phyloP scores from a whole-genome alignment of 2,888 invertebrate species.

The Teleogryllus oceanicus region DNA sequence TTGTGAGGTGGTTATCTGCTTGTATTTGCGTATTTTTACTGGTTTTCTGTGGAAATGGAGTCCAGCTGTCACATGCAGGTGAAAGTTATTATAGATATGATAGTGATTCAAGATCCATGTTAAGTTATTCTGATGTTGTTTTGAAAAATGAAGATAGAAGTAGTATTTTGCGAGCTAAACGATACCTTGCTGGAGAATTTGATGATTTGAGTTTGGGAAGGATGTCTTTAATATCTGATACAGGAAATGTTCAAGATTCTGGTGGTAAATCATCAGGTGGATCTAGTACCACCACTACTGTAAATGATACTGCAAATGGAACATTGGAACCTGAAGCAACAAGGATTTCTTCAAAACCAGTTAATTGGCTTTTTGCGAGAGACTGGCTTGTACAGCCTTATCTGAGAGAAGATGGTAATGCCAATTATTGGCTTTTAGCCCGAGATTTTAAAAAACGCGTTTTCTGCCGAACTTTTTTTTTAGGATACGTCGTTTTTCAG shows the following conservation, averaged over 20 bases:
- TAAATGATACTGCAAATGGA: neutral
- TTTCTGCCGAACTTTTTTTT: too few relatives aligned
- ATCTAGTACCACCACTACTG: neutral
- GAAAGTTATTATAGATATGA: too few relatives aligned
- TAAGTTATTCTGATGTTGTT: too few relatives aligned
- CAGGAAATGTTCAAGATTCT: neutral
- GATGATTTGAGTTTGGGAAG: neutral
- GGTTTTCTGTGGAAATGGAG: constrained; percentile 22
- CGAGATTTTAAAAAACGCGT: too few relatives aligned
- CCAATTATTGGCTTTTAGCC: too few relatives aligned
- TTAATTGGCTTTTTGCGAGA: too few relatives aligned
- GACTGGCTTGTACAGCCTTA: too few relatives aligned
- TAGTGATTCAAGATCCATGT: too few relatives aligned
- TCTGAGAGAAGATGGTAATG: too few relatives aligned
- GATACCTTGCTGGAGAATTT: constrained; percentile 4
- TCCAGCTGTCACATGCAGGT: constrained; percentile 23
- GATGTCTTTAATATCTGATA: neutral
- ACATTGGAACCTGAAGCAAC: neutral
- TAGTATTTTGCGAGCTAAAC: neutral
- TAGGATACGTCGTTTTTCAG: too few relatives aligned
- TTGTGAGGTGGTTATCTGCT: constrained; percentile 24
- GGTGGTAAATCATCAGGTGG: neutral
- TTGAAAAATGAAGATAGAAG: too few relatives aligned
- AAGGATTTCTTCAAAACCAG: neutral
- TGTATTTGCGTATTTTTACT: constrained; percentile 31